Base-by-base conservation (phyloP, 2,888 invertebrate species). In the Drosophila anceps region DNA sequence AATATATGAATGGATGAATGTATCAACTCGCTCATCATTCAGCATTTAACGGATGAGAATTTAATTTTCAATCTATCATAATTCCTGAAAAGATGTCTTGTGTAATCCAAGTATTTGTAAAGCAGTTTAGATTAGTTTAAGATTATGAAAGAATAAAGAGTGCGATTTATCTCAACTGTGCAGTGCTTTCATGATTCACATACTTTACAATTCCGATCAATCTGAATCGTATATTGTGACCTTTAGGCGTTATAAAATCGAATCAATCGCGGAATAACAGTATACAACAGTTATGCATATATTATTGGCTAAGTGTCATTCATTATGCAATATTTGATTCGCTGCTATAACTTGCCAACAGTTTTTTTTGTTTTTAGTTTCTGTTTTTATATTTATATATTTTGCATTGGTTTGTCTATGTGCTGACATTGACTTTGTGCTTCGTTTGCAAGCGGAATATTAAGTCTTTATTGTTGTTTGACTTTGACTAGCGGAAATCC, bases 361-460 rank as follows among this genome's bases (percentile, higher is more conserved):
- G 24, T 46, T 43, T 70, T 35, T 65, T 46, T 46, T 70, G 31
- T 65, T 37, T 35, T 59, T 57, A 31, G 58, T 60, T 55, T 39
- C 13, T 53, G 39, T 55, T 44, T 29, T 50, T 60, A 24, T 58
- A 6, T 33, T 18, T 29, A 0, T 44, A 18, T 31, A 43, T 60
- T 51, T 67, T 64, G 63, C 53, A 57, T 80, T 63, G 37, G 65
- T 63, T 78, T 61, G 54, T 73, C 31, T 65, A 54, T 64, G 53
- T 65, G 53, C 58, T 82, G 73, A 72, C 80, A 81, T 82, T 81
- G 82, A 81, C 80, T 82, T 81, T 81, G 82, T 46, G 65, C 9
- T 46, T 18, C 53, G 41, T 53, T 54, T 67, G 73, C 61, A 61
- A 58, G 24, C 39, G 59, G 82, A 71, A 81, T 82, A 24, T 64